phyloP scores from a whole-genome alignment of 2,888 invertebrate species.

The Leptinotarsa haldemani region DNA sequence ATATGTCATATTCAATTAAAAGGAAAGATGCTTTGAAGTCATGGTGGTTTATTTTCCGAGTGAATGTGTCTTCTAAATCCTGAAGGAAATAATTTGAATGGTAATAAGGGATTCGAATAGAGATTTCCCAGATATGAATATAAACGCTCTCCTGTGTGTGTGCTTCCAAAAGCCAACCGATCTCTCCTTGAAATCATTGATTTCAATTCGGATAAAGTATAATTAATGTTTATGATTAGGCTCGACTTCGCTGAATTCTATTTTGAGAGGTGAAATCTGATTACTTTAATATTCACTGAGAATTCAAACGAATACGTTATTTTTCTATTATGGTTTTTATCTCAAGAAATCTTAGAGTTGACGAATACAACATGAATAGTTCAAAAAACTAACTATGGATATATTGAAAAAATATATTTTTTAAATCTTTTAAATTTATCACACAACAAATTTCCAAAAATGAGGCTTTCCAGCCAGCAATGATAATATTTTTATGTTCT shows the following conservation, averaged over 20 bases:
- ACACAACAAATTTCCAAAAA: too few species aligned
- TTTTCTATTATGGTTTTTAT: not conserved
- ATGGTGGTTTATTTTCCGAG: conserved; percentile 46
- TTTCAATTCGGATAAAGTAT: conserved; percentile 44
- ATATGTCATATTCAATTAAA: conserved; percentile 48
- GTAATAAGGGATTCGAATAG: conserved; percentile 46
- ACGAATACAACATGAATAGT: too few species aligned
- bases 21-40: conserved; percentile 47
- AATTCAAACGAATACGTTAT: not conserved
- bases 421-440: too few species aligned
- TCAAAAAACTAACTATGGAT: too few species aligned
- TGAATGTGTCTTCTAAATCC: conserved; percentile 39
- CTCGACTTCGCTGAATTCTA: conserved; percentile 17
- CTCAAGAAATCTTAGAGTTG: too few species aligned
- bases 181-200: conserved; percentile 43
- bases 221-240: conserved; percentile 43
- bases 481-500: too few species aligned
- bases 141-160: conserved; percentile 30
- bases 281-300: not conserved
- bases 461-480: too few species aligned
- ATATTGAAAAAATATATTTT: too few species aligned
- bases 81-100: conserved; percentile 40
- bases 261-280: conserved; percentile 5
- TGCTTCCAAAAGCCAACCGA: conserved; percentile 32
- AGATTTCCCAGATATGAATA: conserved; percentile 45